These are phyloP conservation scores for Rallus limicola DNA, from an alignment of 2,113 vertebrate species.

Conservation along the genomic window DNA sequence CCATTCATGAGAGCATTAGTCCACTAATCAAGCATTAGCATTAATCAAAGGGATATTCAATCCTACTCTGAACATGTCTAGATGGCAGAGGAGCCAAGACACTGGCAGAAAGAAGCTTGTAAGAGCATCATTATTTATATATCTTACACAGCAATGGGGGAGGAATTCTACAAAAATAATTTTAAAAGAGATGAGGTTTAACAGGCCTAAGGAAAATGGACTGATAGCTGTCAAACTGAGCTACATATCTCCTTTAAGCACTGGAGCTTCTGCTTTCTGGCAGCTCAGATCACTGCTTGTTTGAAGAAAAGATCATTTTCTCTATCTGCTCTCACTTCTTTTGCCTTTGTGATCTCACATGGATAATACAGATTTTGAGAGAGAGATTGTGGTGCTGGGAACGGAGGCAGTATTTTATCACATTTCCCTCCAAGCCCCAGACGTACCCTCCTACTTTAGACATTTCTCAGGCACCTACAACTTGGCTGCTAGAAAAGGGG, in stretches of 20 bases:
- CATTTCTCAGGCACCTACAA: not conserved
- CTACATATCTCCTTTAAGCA: not conserved
- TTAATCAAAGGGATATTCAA: not conserved
- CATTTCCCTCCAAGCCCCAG: not conserved
- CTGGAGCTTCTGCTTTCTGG: not conserved
- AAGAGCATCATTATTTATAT: not conserved
- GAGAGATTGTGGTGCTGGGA: not conserved
- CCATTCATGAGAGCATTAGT: not conserved
- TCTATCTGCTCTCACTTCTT: not conserved
- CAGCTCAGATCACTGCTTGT: not conserved
- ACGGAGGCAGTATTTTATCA: not conserved
- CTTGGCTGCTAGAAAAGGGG: not conserved
- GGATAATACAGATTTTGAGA: not conserved
- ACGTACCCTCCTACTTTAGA: not conserved
- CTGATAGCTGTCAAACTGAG: not conserved
- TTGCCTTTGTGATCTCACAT: not conserved
- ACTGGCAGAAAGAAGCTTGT: not conserved
- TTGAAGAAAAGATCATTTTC: not conserved
- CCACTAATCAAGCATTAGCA: not conserved
- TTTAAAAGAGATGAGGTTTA: not conserved
- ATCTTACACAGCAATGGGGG: not conserved
- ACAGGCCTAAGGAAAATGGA: not conserved
- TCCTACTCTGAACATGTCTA: not conserved
- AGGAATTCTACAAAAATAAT: not conserved
- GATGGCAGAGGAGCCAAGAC: not conserved